These are phyloP conservation scores for Meteorus cinctellus DNA, from an alignment of 2,888 invertebrate species.

Conservation along the genomic window DNA sequence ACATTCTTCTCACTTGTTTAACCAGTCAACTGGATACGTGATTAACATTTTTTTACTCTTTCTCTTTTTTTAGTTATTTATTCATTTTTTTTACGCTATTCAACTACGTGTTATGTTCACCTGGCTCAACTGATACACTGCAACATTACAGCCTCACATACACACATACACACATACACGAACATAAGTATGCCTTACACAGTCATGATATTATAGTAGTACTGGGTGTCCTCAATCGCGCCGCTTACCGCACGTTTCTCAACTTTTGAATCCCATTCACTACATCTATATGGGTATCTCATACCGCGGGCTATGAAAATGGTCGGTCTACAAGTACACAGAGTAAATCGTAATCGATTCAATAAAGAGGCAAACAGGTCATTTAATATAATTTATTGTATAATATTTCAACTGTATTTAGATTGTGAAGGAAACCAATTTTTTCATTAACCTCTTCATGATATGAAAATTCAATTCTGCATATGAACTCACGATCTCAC, in stretches of 20 bases:
- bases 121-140: not conserved
- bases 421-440: not conserved
- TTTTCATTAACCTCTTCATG: not conserved
- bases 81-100: not conserved
- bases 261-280: constrained; percentile 28
- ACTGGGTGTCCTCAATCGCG: constrained; percentile 20
- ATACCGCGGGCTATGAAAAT: not conserved
- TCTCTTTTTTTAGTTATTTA: constrained; percentile 13
- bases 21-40: constrained; percentile 19
- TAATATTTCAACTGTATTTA: not conserved
- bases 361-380: constrained; percentile 4
- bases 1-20: constrained; percentile 36
- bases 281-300: not conserved
- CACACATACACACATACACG: not conserved
- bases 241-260: constrained; percentile 23
- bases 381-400: not conserved
- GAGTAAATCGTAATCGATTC: not conserved
- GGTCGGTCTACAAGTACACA: not conserved
- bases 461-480: not conserved
- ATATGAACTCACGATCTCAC: not conserved
- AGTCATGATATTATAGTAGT: not conserved
- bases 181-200: not conserved
- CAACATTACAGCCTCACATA: not conserved
- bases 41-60: constrained; percentile 23
- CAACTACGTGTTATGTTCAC: constrained; percentile 20